Evolutionary conservation across 2,888 invertebrate genomes (phyloP).

Genomic region (Chymomyza fuscimana): DNA sequence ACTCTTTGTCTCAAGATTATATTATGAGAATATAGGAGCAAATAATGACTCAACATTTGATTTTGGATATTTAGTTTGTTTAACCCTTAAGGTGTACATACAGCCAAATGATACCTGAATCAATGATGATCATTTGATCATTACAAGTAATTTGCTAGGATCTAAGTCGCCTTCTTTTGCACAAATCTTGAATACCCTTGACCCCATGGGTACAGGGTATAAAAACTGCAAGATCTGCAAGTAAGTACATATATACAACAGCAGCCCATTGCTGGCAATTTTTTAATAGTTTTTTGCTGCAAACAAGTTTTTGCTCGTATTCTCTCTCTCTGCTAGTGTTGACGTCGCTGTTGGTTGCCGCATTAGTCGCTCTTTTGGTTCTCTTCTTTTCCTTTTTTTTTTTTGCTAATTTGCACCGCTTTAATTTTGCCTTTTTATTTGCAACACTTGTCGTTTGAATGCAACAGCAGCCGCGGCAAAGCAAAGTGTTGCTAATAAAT

Average conservation of each 20-base stretch:
- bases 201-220: not conserved
- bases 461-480: slow-evolving; percentile 47
- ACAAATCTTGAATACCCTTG: not conserved
- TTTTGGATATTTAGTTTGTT: no score
- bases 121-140: no score
- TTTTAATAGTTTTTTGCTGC: slow-evolving; percentile 57
- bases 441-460: slow-evolving; percentile 74
- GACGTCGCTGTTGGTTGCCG: slow-evolving; percentile 54
- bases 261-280: slow-evolving; percentile 24
- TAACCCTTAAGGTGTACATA: no score
- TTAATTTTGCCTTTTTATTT: slow-evolving; percentile 72
- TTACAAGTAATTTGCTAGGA: no score
- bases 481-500: slow-evolving; percentile 72
- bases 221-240: not conserved
- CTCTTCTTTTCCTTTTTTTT: not conserved
- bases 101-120: no score
- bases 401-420: slow-evolving; percentile 69
- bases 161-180: not conserved
- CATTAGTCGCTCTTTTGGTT: slow-evolving; percentile 19
- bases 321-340: slow-evolving; percentile 38
- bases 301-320: slow-evolving; percentile 1
- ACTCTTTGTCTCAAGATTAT: no score
- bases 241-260: not conserved
- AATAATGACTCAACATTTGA: no score
- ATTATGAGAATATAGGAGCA: no score